Base-by-base conservation (phyloP, 2,113 vertebrate genomes). In the Cololabis saira region DNA sequence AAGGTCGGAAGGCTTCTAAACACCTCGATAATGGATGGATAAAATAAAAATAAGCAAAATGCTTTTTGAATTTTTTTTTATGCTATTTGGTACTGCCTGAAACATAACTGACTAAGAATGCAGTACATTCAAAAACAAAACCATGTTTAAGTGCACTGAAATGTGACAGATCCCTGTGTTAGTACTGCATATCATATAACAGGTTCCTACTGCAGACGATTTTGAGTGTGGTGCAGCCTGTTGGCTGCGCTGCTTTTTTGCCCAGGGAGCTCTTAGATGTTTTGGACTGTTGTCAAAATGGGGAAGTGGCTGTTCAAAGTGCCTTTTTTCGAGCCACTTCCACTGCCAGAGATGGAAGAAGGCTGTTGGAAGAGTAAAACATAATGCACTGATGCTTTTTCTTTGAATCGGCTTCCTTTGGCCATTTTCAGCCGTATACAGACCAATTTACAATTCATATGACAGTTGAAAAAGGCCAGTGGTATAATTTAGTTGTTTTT, bases 241-340 rank as follows among this genome's bases (percentile, higher is more conserved):
- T 48, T 55, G 42, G 58, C 75, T 69, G 54, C 66, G 60, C 67
- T 57, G 61, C 59, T 67, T 19, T 22, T 54, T 78, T 67, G 73
- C 30, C 67, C 43, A 41, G 12, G 52, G 9, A 62, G 45, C 67
- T 56, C 60, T 63, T 37, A 52, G 58, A 78, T 65, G 51, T 68
- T 60, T 64, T 56, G 40, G 75, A 77, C 54, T 45, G 67, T 45
- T 65, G 60, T 79, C 68, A 76, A 50, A 45, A 12, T 43, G 44
- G 40, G 14, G 18, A 45, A 61, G 44, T 14, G 42, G 48, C 55
- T 75, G 59, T 73, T 60, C 4, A 61, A 72, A 53, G 8, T n/a
- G 5, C 2, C 11, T 67, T 47, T 70, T 67, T 48, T 50, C 15
- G 67, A 62, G 4, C 18, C 5, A 61, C 42, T 68, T 40, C 12